A percentile compares a stretch with the other conserved stretches of the same genome.
Evolutionary conservation across 2,888 invertebrate genomes (phyloP).

Genomic region (Calliphora vomitoria): DNA sequence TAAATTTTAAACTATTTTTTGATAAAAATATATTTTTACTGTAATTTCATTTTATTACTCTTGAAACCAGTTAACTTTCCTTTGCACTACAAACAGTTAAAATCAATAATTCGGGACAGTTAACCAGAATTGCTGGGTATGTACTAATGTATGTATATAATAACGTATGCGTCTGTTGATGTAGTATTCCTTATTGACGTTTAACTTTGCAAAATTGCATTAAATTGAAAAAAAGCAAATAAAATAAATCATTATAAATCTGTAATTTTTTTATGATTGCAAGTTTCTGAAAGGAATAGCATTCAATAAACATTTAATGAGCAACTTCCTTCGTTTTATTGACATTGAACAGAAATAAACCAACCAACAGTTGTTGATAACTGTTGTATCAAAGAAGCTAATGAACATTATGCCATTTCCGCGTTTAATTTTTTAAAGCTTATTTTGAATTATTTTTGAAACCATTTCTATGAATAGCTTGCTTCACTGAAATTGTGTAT

Average conservation of each 20-base stretch:
- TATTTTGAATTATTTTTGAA: background rate
- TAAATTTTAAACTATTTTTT: too few species aligned
- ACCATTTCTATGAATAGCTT: background rate
- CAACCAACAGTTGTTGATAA: background rate
- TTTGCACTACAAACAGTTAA: too few species aligned
- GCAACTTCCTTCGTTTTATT: conserved; percentile 50
- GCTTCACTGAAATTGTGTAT: too few species aligned
- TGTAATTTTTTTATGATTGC: background rate
- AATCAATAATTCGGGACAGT: too few species aligned
- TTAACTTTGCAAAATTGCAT: too few species aligned
- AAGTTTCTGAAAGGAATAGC: background rate
- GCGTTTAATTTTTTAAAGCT: background rate
- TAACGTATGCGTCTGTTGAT: too few species aligned
- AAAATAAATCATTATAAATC: background rate
- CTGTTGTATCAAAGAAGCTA: background rate
- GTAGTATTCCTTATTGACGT: too few species aligned
- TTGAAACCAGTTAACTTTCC: too few species aligned
- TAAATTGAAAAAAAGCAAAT: background rate
- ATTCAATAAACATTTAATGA: conserved; percentile 7
- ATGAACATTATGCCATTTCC: background rate
- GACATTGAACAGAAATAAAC: conserved; percentile 25
- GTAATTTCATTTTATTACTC: too few species aligned
- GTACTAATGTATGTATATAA: too few species aligned
- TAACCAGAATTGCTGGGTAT: too few species aligned
- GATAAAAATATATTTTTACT: too few species aligned